Evolutionary conservation across 2,888 invertebrate species (phyloP), one percentile per base, ranked within the genome.

Genomic region (Pandemis corylana): DNA sequence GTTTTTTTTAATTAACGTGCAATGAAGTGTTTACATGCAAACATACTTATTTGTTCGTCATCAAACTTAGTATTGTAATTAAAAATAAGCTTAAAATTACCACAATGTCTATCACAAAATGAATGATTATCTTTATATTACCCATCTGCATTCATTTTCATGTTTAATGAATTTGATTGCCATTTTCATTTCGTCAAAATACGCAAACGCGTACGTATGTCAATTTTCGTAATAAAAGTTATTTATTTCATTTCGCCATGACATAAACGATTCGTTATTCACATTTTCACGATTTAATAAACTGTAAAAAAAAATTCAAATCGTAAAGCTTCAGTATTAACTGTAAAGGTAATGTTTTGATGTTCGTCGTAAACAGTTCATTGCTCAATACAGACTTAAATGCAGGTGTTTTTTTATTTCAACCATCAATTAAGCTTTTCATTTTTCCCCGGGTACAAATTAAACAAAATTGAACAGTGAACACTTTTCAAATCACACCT

Each of bases 261-360:
- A 62, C 7, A 13, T 7, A 41, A 62, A 62, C 59, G 44, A 44
- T 28, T 36, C 56, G 46, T 51, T 44, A 59, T 65, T 69, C 63
- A 46, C 20, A 9, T 61, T 49, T 49, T 51, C 59, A 7, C 42
- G 49, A 42, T 56, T 69, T 74, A 61, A 61, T 69, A 69, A 69
- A 74, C 59, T 66, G 74, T 78, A 78, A 78, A 80, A 77, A 82
- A 80, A 81, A 81, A 82, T 82, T 81, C 77, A 76, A 71, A 75
- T 78, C 83, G 82, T 85, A 85, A 86, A 84, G 78, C 80, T 78
- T 76, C 71, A 79, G 78, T 79, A 80, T 80, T 79, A 78, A 79
- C 76, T 76, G 80, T 79, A 79, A 76, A 78, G 77, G 79, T 79
- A 79, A 82, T 83, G 82, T 81, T 83, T 81, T 83, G 80, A 81